phyloP scores from a whole-genome alignment of 2,888 invertebrate genomes.

The Ornithoptera priamus region DNA sequence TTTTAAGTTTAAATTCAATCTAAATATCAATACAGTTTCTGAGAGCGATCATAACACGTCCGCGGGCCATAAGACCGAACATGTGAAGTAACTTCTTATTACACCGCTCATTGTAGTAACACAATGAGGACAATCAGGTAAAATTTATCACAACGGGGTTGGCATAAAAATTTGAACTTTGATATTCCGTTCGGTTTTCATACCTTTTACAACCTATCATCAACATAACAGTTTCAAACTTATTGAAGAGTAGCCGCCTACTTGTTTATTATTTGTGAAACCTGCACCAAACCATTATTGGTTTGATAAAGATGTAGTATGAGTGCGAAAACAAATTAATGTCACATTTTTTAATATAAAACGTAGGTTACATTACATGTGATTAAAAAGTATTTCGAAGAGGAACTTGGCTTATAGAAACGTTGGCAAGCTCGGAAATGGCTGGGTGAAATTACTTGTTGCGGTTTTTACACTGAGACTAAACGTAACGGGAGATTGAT shows the following conservation, averaged over 20 bases:
- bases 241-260: no score
- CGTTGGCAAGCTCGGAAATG: conserved; percentile 1
- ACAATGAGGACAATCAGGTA: conserved; percentile 62
- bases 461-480: conserved; percentile 14
- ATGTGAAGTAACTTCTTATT: conserved; percentile 52
- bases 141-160: conserved; percentile 31
- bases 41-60: conserved; percentile 24
- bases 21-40: conserved; percentile 19
- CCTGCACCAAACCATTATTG: no score
- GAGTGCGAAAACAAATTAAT: no score
- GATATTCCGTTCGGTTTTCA: conserved; percentile 15
- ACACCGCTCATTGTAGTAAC: conserved; percentile 55
- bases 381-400: not conserved
- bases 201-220: not conserved
- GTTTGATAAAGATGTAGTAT: no score
- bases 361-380: not conserved
- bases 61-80: conserved; percentile 20
- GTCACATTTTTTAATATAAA: no score
- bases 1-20: not conserved
- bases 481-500: conserved; percentile 22
- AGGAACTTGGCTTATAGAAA: not conserved
- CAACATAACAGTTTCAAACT: no score
- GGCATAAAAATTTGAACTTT: conserved; percentile 24
- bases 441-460: conserved; percentile 18
- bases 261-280: no score